Base-by-base conservation (phyloP, 1,140 invertebrate species). In the Drosophila nikananu region DNA sequence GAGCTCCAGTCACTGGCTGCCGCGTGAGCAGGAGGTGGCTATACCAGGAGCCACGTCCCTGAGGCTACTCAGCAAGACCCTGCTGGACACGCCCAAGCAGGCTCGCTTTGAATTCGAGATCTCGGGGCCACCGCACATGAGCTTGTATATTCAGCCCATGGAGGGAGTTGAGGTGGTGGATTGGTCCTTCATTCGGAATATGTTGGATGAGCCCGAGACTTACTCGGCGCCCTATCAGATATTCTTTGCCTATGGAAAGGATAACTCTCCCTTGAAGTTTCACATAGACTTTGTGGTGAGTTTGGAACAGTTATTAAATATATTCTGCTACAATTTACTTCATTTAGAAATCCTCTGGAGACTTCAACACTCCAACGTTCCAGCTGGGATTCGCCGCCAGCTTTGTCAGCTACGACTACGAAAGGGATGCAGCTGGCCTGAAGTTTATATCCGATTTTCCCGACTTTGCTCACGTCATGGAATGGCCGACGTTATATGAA, bases 81-180 rank as follows among this genome's bases (percentile, higher is more conserved):
- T 67, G 7, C 19, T 75, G 8, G 63, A 70, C 13, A 19, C 66
- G 0, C 61, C 46, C 3, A 58, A 61, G 21, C 61, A 59, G 21
- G 64, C 67, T 0, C 78, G 81, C 2, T 92, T 67, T 23, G 75
- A 80, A 13, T 91, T 93, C 30, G 63, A 64, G 19, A 35, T 91
- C 80, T 64, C 80, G 94, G 96, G 96, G 55, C 96, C 96, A 2
- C 94, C 95, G 83, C 96, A 97, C 81, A 95, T 96, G 91, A 95
- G 94, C 15, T 92, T 96, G 5, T 95, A 96, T 75, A 90, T 97
- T 25, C 95, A 95, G 15, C 95, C 96, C 0, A 91, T 94, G 25
- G 83, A 93, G 35, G 94, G 94, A 60, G 94, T 95, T 5, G 82
- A 93, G 46, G 86, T 97, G 35, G 83, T 92, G 25, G 92, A 93